Evolutionary conservation across 2,888 invertebrate genomes (phyloP), one percentile per base, ranked within the genome.

Genomic region (Cosmorhoe ocellata): DNA sequence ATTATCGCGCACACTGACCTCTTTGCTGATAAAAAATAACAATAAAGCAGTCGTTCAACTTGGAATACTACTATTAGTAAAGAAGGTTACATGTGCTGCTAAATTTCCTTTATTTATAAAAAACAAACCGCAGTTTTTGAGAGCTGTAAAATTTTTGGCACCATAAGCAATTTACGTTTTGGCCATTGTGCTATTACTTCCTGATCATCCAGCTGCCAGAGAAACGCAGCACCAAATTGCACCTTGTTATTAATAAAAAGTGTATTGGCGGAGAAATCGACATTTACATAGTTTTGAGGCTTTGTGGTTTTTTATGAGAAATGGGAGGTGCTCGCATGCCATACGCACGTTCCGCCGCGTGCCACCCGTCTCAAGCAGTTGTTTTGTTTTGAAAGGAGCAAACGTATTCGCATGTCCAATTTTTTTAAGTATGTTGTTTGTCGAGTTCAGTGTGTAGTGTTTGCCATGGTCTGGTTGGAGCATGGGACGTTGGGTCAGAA

Each of bases 211-310:
- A 88, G 75, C 85, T 89, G 88, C 68, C 79, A 72, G 81, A 62
- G 84, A 84, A 84, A 84, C 81, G 69, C 64, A 66, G 71, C 73
- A 70, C 68, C 73, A 70, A 64, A 69, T 68, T 68, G 75, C 78
- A 80, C 78, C 76, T 78, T 80, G 72, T 80, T 72, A 82, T 84
- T 79, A 79, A 63, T 81, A 81, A 83, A 85, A 85, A 81, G 75
- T 79, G 73, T 68, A 73, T 75, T 70, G 69, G 65, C 66, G 63
- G 58, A 71, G 67, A 73, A 64, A 71, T 75, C 60, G 64, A 59
- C 71, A 79, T 81, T 85, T 81, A 74, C 76, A 76, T 83, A 76
- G 71, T 63, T 61, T 68, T 63, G 65, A 61, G 71, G 66, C 74
- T 83, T 84, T 79, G 65, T 82, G 66, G 66, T 69, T 52, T 76